These are phyloP conservation scores for Chouioia cunea DNA, from an alignment of 2,888 invertebrate genomes.

Conservation along the genomic window DNA sequence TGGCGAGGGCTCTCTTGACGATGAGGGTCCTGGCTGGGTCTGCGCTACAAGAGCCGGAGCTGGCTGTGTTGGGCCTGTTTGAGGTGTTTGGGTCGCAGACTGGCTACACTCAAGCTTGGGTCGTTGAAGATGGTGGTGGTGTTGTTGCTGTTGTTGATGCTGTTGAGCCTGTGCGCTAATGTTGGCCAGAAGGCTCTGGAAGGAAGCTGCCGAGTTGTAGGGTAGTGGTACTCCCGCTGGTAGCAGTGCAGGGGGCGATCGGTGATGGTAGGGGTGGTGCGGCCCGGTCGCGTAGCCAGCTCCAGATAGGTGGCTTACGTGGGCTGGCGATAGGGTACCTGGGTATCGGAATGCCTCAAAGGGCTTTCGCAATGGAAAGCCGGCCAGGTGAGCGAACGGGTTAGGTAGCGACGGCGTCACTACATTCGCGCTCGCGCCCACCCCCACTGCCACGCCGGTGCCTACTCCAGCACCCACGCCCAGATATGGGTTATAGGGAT, in stretches of 20 bases:
- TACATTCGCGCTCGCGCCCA: conserved; percentile 76
- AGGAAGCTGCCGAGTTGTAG: conserved; percentile 74
- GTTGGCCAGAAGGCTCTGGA: conserved; percentile 88
- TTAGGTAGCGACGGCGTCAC: conserved; percentile 83
- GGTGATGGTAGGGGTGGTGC: conserved; percentile 70
- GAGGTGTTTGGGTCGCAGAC: conserved; percentile 40
- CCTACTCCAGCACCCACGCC: too few relatives aligned
- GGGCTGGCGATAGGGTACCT: conserved; percentile 71
- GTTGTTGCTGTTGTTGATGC: conserved; percentile 34
- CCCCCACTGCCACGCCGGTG: conserved; percentile 75
- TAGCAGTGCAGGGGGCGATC: conserved; percentile 76
- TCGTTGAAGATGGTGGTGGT: conserved; percentile 50
- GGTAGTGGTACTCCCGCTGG: conserved; percentile 74
- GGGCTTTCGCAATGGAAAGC: conserved; percentile 73
- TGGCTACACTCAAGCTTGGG: conserved; percentile 55
- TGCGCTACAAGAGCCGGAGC: conserved; percentile 51
- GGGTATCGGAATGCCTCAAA: conserved; percentile 82
- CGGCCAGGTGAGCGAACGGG: conserved; percentile 82
- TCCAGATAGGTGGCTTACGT: conserved; percentile 68
- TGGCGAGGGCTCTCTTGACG: conserved; percentile 30
- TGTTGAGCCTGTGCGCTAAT: conserved; percentile 74
- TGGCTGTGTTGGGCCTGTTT: conserved; percentile 68
- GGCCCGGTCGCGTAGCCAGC: too few relatives aligned
- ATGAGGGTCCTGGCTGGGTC: conserved; percentile 67
- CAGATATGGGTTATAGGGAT: conserved; percentile 90